Percentiles rank a stretch among this genome's conserved stretches.
Evolutionary conservation across 2,888 invertebrate species (phyloP).

Genomic region (Tetragonula carbonaria): DNA sequence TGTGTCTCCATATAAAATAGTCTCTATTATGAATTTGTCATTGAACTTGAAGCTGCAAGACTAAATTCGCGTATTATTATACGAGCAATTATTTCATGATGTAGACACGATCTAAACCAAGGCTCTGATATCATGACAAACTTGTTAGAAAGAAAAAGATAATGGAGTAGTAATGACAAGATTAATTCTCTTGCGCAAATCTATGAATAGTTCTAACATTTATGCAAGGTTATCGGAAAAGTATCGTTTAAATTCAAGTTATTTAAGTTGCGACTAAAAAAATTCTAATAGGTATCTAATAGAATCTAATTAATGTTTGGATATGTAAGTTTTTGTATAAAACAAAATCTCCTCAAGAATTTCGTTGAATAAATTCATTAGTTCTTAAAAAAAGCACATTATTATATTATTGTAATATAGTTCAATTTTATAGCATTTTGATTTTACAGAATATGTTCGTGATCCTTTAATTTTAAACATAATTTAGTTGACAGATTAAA

Average conservation of each 20-base stretch:
- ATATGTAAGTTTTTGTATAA: no score
- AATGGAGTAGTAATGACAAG: not conserved
- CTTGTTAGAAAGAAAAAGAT: not conserved
- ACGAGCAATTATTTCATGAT: no score
- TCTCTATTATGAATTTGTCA: not conserved
- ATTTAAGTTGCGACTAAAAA: not conserved
- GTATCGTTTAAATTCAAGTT: not conserved
- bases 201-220: not conserved
- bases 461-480: no score
- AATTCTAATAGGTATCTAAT: not conserved
- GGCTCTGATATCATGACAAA: not conserved
- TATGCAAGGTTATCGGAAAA: not conserved
- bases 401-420: no score
- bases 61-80: not conserved
- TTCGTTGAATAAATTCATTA: not conserved
- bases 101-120: not conserved
- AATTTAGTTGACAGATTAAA: no score
- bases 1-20: no score
- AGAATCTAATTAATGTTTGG: no score
- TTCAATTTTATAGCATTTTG: no score
- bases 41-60: conserved; percentile 12
- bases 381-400: no score
- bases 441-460: not conserved
- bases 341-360: no score
- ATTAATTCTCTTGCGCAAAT: not conserved